Evolutionary conservation across 2,797 vertebrate genomes (phyloP).

Genomic region (Pantherophis alleghaniensis): DNA sequence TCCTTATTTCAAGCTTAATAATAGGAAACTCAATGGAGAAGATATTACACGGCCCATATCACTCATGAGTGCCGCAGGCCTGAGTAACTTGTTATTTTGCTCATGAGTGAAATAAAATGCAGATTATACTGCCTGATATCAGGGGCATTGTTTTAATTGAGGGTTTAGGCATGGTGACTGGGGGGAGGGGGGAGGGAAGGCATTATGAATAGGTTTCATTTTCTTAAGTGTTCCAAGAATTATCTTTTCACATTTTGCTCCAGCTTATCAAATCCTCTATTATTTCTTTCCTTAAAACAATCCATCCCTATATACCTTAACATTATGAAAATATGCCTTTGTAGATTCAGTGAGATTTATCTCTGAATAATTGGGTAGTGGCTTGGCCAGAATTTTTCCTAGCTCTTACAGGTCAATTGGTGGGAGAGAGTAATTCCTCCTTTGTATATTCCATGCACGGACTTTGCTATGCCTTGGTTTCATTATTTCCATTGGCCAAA

Average conservation of each 20-base stretch:
- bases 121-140: slow-evolving; percentile 78
- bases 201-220: slow-evolving; percentile 52
- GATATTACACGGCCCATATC: slow-evolving; percentile 85
- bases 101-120: slow-evolving; percentile 84
- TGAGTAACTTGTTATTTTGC: slow-evolving; percentile 85
- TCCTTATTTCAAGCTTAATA: slow-evolving; percentile 86
- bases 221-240: slow-evolving; percentile 57
- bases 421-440: slow-evolving; percentile 20
- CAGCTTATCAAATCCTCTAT: slow-evolving; percentile 40
- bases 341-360: background rate
- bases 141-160: slow-evolving; percentile 77
- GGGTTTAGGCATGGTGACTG: slow-evolving; percentile 62
- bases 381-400: background rate
- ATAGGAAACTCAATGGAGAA: slow-evolving; percentile 83
- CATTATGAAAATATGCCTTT: background rate
- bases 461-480: background rate
- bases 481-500: background rate
- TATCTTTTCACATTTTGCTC: slow-evolving; percentile 50
- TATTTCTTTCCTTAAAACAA: slow-evolving; percentile 11
- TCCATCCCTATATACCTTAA: background rate
- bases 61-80: slow-evolving; percentile 81
- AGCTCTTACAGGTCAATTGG: slow-evolving; percentile 33
- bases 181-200: slow-evolving; percentile 15
- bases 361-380: background rate
- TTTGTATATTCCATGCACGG: background rate